Evolutionary conservation across 2,113 vertebrate genomes (phyloP).

Genomic region (Zosterops pallidus): DNA sequence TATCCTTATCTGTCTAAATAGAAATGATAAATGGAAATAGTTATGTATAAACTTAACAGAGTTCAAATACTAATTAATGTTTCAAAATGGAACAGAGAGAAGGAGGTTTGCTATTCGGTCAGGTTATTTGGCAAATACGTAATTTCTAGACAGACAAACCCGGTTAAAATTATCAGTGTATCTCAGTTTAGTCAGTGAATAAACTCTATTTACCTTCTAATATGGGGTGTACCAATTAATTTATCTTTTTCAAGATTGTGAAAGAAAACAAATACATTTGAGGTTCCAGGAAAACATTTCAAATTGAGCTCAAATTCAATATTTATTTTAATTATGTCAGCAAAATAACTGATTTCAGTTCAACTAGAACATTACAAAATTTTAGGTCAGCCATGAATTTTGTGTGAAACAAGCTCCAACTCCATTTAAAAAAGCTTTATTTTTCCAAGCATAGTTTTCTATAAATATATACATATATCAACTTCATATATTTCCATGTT

Average conservation of each 20-base stretch:
- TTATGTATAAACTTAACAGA: not conserved
- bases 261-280: not conserved
- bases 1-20: not conserved
- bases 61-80: not conserved
- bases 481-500: not conserved
- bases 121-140: not conserved
- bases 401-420: not conserved
- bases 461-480: not conserved
- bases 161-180: not conserved
- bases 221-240: not conserved
- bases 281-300: not conserved
- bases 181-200: not conserved
- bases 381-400: constrained; percentile 1
- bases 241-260: not conserved
- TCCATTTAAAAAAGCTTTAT: not conserved
- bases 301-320: not conserved
- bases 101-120: not conserved
- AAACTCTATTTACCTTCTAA: not conserved
- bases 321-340: constrained; percentile 16
- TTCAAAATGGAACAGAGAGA: not conserved
- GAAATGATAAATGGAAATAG: not conserved
- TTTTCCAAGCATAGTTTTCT: not conserved
- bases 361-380: not conserved
- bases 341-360: constrained; percentile 32
- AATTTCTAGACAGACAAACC: not conserved